These are phyloP conservation scores for Percopsis omiscomaycus DNA, from an alignment of 2,797 vertebrate species.

Conservation along the genomic window DNA sequence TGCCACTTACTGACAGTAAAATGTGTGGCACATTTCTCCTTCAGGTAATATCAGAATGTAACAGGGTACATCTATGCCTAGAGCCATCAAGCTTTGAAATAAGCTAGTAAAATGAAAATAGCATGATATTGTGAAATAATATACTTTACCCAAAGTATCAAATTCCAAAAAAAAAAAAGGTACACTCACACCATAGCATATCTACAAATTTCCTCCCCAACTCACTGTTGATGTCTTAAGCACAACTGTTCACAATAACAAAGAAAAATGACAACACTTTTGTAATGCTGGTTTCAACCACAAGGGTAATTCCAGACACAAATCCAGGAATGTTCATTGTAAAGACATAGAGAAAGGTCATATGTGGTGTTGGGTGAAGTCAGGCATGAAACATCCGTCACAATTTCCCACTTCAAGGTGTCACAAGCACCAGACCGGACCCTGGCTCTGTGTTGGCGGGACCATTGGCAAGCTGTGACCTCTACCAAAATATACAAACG, in stretches of 20 bases:
- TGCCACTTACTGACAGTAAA: constrained; percentile 33
- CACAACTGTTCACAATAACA: constrained; percentile 4
- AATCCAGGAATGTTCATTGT: not conserved
- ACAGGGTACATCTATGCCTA: constrained; percentile 2
- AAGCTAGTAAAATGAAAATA: not conserved
- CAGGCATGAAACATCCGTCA: constrained; percentile 56
- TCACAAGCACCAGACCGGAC: constrained; percentile 41
- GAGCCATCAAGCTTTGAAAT: constrained; percentile 14
- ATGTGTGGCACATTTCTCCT: constrained; percentile 22
- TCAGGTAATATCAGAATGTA: not conserved
- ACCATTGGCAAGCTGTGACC: constrained; percentile 65
- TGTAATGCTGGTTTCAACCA: too few relatives aligned
- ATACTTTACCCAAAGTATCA: not conserved
- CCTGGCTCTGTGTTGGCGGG: constrained; percentile 30
- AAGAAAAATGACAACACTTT: constrained; percentile 4
- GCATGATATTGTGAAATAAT: not conserved
- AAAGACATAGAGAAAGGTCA: constrained; percentile 37
- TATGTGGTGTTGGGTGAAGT: constrained; percentile 49
- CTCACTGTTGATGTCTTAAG: too few relatives aligned
- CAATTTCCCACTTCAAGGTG: constrained; percentile 41
- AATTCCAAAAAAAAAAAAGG: not conserved
- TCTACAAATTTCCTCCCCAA: too few relatives aligned
- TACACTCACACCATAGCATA: not conserved
- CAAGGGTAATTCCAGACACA: too few relatives aligned
- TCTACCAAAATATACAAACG: constrained; percentile 46